Conservation (phyloP, 2,888 invertebrate species). For the Ophraella communa region DNA sequence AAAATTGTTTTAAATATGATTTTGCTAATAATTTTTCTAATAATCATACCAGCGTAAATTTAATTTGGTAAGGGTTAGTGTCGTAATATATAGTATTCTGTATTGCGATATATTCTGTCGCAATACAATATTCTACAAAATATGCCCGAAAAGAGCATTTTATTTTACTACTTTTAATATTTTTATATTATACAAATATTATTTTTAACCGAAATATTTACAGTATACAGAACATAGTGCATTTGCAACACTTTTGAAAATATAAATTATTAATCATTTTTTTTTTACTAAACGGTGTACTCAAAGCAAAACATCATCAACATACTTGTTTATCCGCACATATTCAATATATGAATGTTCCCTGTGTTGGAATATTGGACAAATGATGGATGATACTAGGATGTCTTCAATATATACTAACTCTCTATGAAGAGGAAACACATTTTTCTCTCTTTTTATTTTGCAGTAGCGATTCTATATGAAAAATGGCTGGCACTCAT, state of each 20-base stretch:
- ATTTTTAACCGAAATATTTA: background rate
- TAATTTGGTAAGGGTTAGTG: too few relatives aligned
- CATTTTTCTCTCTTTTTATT: slow-evolving; percentile 7
- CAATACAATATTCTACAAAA: too few relatives aligned
- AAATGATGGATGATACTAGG: slow-evolving; percentile 20
- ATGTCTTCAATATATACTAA: slow-evolving; percentile 22
- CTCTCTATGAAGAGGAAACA: background rate
- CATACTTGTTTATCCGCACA: slow-evolving; percentile 1
- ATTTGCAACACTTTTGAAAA: too few relatives aligned
- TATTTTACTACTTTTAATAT: too few relatives aligned
- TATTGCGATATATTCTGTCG: too few relatives aligned
- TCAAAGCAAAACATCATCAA: background rate
- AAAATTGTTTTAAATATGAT: too few relatives aligned
- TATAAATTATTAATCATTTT: background rate
- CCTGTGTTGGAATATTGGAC: slow-evolving; percentile 23
- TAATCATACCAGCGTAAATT: too few relatives aligned
- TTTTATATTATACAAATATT: too few relatives aligned
- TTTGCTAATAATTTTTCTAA: too few relatives aligned
- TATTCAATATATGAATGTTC: slow-evolving; percentile 26
- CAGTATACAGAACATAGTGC: background rate
- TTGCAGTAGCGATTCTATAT: background rate
- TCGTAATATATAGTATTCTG: too few relatives aligned
- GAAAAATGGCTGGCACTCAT: slow-evolving; percentile 1
- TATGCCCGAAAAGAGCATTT: too few relatives aligned
- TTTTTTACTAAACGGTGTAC: background rate